Evolutionary conservation across 2,888 invertebrate species (phyloP), one percentile per base, ranked within the genome.

Genomic region (Cheilosia variabilis): DNA sequence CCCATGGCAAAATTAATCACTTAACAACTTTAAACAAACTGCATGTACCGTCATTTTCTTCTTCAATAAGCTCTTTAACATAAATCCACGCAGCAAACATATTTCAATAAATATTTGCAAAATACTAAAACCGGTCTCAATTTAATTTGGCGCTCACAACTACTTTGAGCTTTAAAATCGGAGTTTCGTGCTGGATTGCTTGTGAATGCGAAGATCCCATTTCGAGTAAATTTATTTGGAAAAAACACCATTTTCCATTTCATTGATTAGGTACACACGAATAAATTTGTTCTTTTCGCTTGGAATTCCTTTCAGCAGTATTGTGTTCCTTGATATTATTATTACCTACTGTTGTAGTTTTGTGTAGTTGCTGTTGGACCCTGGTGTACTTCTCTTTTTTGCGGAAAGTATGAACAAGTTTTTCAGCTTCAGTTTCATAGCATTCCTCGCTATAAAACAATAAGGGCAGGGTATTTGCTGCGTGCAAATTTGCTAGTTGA

Each of bases 181-280:
- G 24, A 52, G 22, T 7, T 37, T 50, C 37, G 13, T 10, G 37
- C n/a, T 24, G 10, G 9, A 34, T 55, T 15, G 17, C 22, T 17
- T 53, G 10, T 34, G 6, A 6, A 27, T 2, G 31, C 15, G 22
- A 17, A 34, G 13, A 24, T 15, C 19, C 45, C 41, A 27, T 24
- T 52, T 19, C 72, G n/a, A 62, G 34, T 45, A 65, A 45, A 57
- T 75, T 55, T 75, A 31, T 77, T 60, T 53, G 15, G 43, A 9
- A 62, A 69, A 57, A 62, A 19, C 62, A 47, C 63, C 31, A 71
- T 78, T 69, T 78, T 78, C 78, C 78, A 78, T 78, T 78, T 78
- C 78, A 78, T 78, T 78, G 78, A 78, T 78, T 78, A 71, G 47
- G 53, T 63, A 71, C 55, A 63, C 69, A 69, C 47, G 53, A 37